Percentiles rank a stretch among this genome's conserved stretches.
Evolutionary conservation across 2,797 vertebrate species (phyloP).

Genomic region (Pelodytes ibericus): DNA sequence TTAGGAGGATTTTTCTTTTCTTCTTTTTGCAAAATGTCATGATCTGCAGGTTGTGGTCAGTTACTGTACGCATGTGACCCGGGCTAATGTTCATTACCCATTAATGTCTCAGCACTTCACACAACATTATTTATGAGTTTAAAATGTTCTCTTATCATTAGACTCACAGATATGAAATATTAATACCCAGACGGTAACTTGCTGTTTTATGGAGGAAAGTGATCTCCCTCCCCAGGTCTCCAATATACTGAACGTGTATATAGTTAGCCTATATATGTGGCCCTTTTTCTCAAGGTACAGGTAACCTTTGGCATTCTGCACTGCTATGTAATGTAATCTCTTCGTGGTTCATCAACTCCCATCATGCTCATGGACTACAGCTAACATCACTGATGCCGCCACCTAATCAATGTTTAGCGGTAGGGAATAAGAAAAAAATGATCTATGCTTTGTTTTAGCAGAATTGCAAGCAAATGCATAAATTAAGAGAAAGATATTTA

Average conservation of each 20-base stretch:
- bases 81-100: constrained; percentile 41
- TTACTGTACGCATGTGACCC: constrained; percentile 4
- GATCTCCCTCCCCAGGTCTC: background rate
- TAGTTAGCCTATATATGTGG: background rate
- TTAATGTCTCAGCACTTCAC: constrained; percentile 20
- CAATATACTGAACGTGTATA: background rate
- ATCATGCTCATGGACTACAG: background rate
- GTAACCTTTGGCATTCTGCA: background rate
- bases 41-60: background rate
- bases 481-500: no score
- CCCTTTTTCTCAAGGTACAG: background rate
- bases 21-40: constrained; percentile 6
- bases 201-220: constrained; percentile 28
- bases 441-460: no score
- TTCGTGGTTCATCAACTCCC: no score
- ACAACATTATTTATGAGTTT: constrained; percentile 55
- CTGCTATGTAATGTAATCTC: background rate
- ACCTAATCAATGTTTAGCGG: no score
- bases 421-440: no score
- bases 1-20: background rate
- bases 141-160: constrained; percentile 53
- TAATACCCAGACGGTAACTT: constrained; percentile 40
- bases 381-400: background rate
- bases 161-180: constrained; percentile 58
- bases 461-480: no score